These are phyloP conservation scores for Aromia moschata DNA, from an alignment of 2,888 invertebrate genomes.

Conservation along the genomic window DNA sequence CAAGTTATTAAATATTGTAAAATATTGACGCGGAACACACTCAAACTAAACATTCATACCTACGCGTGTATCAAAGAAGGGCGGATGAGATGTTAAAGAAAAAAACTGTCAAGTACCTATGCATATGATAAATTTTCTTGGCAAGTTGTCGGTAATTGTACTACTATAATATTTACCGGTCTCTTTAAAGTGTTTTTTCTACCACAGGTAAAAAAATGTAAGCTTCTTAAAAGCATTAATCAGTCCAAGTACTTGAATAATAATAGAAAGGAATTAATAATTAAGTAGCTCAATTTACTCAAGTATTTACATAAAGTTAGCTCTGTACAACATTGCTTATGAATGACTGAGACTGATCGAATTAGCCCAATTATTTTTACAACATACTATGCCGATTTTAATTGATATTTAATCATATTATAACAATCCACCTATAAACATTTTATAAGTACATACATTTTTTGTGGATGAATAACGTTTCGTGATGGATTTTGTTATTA, in stretches of 20 bases:
- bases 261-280: constrained; percentile 46
- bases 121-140: constrained; percentile 41
- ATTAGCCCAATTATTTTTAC: constrained; percentile 29
- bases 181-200: constrained; percentile 37
- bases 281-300: constrained; percentile 45
- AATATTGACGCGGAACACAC: constrained; percentile 36
- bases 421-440: constrained; percentile 21
- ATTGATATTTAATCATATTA: constrained; percentile 11
- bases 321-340: constrained; percentile 47
- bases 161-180: constrained; percentile 47
- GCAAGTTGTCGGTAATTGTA: constrained; percentile 59
- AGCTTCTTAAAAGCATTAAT: constrained; percentile 56
- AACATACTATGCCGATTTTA: constrained; percentile 17
- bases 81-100: constrained; percentile 30
- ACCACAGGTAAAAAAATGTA: constrained; percentile 46
- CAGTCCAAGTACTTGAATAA: constrained; percentile 59
- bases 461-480: background rate
- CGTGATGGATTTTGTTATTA: background rate
- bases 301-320: constrained; percentile 47
- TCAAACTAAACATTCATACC: constrained; percentile 41
- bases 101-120: constrained; percentile 16
- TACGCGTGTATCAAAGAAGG: constrained; percentile 32
- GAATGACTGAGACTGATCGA: constrained; percentile 20
- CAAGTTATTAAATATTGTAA: constrained; percentile 34
- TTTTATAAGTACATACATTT: constrained; percentile 15